A percentile compares a stretch with the other conserved stretches of the same genome.
Evolutionary conservation across 2,113 vertebrate genomes (phyloP).

Genomic region (Blennius ocellaris): DNA sequence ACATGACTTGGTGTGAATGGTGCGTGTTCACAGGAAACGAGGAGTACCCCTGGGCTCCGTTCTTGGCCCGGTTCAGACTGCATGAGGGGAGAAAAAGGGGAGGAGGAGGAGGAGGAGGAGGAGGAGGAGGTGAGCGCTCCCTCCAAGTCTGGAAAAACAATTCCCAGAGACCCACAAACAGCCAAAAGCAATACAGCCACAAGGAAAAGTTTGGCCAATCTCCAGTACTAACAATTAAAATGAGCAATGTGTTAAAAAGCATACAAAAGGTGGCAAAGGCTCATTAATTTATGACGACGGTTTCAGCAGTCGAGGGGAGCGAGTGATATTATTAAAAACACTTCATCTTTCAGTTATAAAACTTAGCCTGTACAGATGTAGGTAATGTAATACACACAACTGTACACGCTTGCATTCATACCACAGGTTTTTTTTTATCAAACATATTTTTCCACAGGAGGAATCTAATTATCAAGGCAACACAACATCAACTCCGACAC

Average conservation of each 20-base stretch:
- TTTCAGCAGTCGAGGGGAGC: slow-evolving; percentile 11
- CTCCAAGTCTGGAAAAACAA: slow-evolving; percentile 71
- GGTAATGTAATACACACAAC: slow-evolving; percentile 4
- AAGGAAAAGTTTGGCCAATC: slow-evolving; percentile 44
- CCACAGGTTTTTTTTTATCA: background rate
- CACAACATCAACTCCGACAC: slow-evolving; percentile 14
- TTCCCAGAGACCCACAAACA: slow-evolving; percentile 52
- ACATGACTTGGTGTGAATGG: slow-evolving; percentile 13
- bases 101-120: background rate
- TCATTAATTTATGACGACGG: slow-evolving; percentile 18
- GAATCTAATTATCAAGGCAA: slow-evolving; percentile 24
- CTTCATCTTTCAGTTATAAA: background rate
- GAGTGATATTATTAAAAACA: slow-evolving; percentile 27
- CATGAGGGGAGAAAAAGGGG: background rate
- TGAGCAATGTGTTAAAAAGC: slow-evolving; percentile 60
- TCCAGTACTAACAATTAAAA: slow-evolving; percentile 62
- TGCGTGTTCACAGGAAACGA: slow-evolving; percentile 56
- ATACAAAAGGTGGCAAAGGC: slow-evolving; percentile 29
- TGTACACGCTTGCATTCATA: background rate
- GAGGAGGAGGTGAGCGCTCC: background rate
- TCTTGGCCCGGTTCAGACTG: slow-evolving; percentile 44
- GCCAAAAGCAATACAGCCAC: slow-evolving; percentile 69
- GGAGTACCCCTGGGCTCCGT: slow-evolving; percentile 58
- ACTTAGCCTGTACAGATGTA: background rate
- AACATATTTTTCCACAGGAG: slow-evolving; percentile 7